Evolutionary conservation across 2,797 vertebrate species (phyloP).

Genomic region (Gymnocypris eckloni): DNA sequence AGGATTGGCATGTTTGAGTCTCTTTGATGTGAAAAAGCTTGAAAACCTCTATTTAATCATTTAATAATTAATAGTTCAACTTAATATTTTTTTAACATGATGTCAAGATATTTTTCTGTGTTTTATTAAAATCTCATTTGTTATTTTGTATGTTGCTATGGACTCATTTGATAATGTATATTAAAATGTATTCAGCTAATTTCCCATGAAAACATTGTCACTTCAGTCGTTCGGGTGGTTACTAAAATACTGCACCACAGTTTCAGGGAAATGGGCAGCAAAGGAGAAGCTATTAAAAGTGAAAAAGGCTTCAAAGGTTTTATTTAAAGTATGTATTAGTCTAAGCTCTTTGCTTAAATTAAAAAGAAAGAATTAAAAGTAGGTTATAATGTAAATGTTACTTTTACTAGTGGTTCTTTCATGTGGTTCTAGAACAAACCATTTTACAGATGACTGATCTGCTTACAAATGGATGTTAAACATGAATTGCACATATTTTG

Average conservation of each 20-base stretch:
- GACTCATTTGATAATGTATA: not conserved
- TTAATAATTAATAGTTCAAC: too few relatives aligned
- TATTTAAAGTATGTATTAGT: not conserved
- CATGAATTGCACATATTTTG: not conserved
- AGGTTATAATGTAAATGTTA: not conserved
- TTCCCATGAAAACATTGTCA: not conserved
- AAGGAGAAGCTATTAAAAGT: not conserved
- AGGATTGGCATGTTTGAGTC: not conserved
- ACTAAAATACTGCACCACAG: constrained; percentile 9
- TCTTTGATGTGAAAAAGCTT: not conserved
- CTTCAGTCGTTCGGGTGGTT: constrained; percentile 7
- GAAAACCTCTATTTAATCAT: not conserved
- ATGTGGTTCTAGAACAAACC: not conserved
- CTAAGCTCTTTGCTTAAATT: constrained; percentile 12
- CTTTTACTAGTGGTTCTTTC: not conserved
- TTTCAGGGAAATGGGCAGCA: not conserved
- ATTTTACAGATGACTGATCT: not conserved
- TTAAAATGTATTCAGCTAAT: not conserved
- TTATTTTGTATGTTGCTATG: not conserved
- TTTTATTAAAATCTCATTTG: not conserved
- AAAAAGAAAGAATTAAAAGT: not conserved
- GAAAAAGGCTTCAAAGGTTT: constrained; percentile 12
- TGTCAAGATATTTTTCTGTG: not conserved
- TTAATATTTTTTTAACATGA: not conserved
- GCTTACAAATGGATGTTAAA: constrained; percentile 1